Conservation (phyloP, 2,113 vertebrate species). For the Coptodon rendalli region DNA sequence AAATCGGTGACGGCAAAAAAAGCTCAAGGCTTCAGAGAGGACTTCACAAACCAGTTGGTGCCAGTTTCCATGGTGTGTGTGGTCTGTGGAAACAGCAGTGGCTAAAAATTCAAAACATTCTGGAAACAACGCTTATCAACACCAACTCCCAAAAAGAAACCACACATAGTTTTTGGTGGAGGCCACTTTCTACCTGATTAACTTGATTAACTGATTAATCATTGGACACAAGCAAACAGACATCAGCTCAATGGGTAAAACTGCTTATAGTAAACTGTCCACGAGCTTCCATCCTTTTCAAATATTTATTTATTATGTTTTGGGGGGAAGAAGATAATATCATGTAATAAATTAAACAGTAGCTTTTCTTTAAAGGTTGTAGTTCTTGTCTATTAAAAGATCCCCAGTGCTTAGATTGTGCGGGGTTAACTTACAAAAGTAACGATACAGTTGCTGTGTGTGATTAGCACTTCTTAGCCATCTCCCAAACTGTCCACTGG, state of each 20-base stretch:
- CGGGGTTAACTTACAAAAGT: fast-evolving
- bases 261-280: neutral
- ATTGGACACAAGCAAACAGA: neutral
- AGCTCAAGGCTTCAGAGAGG: neutral
- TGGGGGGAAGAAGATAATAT: neutral
- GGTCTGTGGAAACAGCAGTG: neutral
- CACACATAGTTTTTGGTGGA: no score
- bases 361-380: neutral
- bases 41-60: neutral
- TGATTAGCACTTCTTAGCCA: neutral
- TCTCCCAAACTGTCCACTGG: neutral
- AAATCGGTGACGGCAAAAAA: neutral
- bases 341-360: neutral
- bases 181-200: neutral
- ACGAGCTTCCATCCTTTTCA: neutral
- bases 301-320: neutral
- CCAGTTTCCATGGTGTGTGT: neutral
- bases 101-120: neutral
- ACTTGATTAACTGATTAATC: neutral
- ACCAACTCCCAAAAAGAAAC: neutral
- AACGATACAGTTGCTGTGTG: no score
- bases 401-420: neutral
- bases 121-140: neutral
- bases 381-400: neutral
- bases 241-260: neutral